phyloP scores from a whole-genome alignment of 1,140 invertebrate genomes.

The Zophobas atratus region DNA sequence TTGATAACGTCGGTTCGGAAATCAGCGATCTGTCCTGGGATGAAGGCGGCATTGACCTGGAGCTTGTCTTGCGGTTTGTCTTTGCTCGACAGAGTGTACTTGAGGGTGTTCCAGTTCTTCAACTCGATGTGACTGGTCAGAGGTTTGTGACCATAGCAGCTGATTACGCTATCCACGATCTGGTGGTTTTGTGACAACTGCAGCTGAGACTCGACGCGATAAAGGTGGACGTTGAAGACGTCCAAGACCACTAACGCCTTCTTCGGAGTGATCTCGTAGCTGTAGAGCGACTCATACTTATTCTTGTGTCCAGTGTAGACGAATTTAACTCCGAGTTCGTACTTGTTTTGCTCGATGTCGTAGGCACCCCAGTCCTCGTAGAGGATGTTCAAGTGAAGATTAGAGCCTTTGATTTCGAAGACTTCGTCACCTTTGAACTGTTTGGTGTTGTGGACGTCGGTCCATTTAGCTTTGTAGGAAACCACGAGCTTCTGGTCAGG shows the following conservation, averaged over 20 bases:
- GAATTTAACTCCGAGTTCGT: background rate
- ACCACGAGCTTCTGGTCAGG: conserved; percentile 75
- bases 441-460: background rate
- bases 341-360: conserved; percentile 45
- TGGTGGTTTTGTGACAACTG: conserved; percentile 69
- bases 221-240: conserved; percentile 71
- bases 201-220: conserved; percentile 69
- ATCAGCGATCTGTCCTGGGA: conserved; percentile 77
- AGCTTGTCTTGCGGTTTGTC: conserved; percentile 73
- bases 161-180: conserved; percentile 69
- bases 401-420: conserved; percentile 48
- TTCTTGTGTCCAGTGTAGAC: background rate
- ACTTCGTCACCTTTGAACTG: conserved; percentile 3
- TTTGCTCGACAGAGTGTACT: conserved; percentile 70
- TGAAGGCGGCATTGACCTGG: conserved; percentile 71
- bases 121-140: conserved; percentile 69
- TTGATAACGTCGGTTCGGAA: conserved; percentile 72
- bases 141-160: conserved; percentile 70
- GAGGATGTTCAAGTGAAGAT: conserved; percentile 53
- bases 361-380: conserved; percentile 24
- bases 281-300: background rate
- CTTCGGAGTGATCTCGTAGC: background rate
- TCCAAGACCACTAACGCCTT: conserved; percentile 68
- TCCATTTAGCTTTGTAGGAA: conserved; percentile 9
- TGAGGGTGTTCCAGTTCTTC: conserved; percentile 73